phyloP scores from a whole-genome alignment of 2,797 vertebrate species.

The Falco concolor region DNA sequence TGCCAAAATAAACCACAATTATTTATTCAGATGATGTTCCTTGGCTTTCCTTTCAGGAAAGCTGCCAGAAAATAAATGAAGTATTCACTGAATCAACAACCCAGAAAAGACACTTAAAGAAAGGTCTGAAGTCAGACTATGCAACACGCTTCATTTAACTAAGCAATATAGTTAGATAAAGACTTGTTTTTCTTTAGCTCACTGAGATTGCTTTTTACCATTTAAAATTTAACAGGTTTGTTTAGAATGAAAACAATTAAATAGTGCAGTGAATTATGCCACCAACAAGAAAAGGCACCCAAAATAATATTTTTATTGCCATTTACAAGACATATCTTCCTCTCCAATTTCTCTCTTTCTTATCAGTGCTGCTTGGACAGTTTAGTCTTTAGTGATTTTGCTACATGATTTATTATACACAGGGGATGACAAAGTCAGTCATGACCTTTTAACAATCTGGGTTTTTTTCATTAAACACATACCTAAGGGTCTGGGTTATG shows the following conservation, averaged over 20 bases:
- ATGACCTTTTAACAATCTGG: neutral
- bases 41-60: conserved; percentile 43
- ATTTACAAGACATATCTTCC: neutral
- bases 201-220: neutral
- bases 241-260: neutral
- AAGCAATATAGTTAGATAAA: neutral
- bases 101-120: neutral
- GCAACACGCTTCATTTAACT: neutral
- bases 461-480: neutral
- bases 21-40: conserved; percentile 59
- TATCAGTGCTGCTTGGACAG: neutral
- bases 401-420: neutral
- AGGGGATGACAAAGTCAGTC: neutral
- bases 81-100: conserved; percentile 10
- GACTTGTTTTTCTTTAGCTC: neutral
- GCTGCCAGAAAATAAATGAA: conserved; percentile 51
- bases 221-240: neutral
- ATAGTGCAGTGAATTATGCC: neutral
- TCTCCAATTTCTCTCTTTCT: neutral
- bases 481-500: neutral
- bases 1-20: conserved; percentile 53
- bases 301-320: neutral
- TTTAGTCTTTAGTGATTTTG: neutral
- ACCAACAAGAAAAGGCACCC: neutral
- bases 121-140: conserved; percentile 25